Base-by-base conservation (phyloP, 2,113 vertebrate species). In the Megatriorchis doriae region DNA sequence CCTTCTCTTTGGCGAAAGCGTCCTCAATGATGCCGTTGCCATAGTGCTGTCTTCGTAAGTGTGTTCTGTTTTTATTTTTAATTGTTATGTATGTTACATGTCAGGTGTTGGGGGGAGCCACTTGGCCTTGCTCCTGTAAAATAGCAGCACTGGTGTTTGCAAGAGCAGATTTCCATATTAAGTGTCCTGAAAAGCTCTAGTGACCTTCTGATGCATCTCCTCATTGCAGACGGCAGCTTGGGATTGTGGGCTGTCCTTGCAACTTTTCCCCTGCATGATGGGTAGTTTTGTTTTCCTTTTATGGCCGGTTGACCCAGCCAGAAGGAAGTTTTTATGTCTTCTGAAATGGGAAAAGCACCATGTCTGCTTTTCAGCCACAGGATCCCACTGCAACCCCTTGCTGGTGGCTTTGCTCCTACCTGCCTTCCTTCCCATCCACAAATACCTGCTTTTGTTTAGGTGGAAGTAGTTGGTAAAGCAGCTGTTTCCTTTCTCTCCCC, bases 11-110 rank as follows among this genome's bases (percentile, higher is more conserved):
- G 99, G 99, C 21, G 99, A 99, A 95, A 99, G 99, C 21, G 99
- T 99, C 75, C 99, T 99, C 91, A 99, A 99, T 29, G 99, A 99
- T 91, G 99, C 99, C 2, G 99, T 99, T 92, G 99, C 99, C 86
- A 98, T 99, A 90, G 99, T 99, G 68, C 98, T 99, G 38, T 99
- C 99, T 97, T 99, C 99, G 99, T 99, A 98, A 99, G 99, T 99
- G 68, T 90, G 73, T 36, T 87, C 71, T 90, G 78, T 5, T 93
- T 78, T 95, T 95, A 95, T 92, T 93, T 92, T 95, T 16, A 82
- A 53, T 79, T 94, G 45, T 84, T 92, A 6, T 67, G 3, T 88
- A 67, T 91, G 70, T 88, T 90, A 53, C 72, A 16, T 91, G 67
- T 87, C 48, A 70, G 89, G 55, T 11, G 25, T 1, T 81, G 79